Conservation (phyloP, 2,797 vertebrate genomes). For the Pseudochaenichthys georgianus region DNA sequence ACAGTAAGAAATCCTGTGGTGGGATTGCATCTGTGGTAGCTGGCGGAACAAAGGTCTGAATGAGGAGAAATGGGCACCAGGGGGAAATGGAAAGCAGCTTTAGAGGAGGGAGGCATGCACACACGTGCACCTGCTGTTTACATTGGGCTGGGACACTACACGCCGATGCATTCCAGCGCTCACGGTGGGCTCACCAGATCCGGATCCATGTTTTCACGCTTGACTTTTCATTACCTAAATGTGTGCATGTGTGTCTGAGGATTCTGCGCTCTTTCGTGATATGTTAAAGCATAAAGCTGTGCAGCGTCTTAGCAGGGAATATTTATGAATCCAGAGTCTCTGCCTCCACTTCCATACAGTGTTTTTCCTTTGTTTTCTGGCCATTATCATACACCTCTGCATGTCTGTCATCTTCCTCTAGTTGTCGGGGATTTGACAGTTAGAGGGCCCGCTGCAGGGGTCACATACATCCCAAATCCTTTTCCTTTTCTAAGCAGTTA, state of each 20-base stretch:
- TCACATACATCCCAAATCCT: slow-evolving; percentile 50
- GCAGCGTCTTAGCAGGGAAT: slow-evolving; percentile 29
- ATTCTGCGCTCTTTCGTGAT: slow-evolving; percentile 26
- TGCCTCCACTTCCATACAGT: not conserved
- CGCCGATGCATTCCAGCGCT: slow-evolving; percentile 77
- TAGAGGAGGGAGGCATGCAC: slow-evolving; percentile 63
- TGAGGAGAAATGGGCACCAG: slow-evolving; percentile 72
- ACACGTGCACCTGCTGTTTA: slow-evolving; percentile 80
- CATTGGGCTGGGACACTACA: slow-evolving; percentile 76
- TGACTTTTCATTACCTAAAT: slow-evolving; percentile 76
- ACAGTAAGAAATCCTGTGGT: slow-evolving; percentile 74
- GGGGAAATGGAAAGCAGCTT: slow-evolving; percentile 82
- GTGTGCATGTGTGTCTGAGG: slow-evolving; percentile 46
- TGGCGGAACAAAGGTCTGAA: slow-evolving; percentile 79
- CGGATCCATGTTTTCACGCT: slow-evolving; percentile 77
- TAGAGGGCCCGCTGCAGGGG: slow-evolving; percentile 43
- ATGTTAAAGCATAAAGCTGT: slow-evolving; percentile 24
- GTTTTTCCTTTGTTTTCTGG: slow-evolving; percentile 38
- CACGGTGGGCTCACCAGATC: slow-evolving; percentile 82
- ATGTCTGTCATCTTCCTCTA: slow-evolving; percentile 43
- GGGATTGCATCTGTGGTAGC: slow-evolving; percentile 75
- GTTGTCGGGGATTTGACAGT: slow-evolving; percentile 49
- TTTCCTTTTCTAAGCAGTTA: slow-evolving; percentile 66
- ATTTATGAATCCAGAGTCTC: slow-evolving; percentile 10
- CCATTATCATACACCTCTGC: slow-evolving; percentile 38